Percentiles rank a stretch among this genome's conserved stretches.
Conservation (phyloP, 2,797 vertebrate species). For the Tokudaia muenninki region DNA sequence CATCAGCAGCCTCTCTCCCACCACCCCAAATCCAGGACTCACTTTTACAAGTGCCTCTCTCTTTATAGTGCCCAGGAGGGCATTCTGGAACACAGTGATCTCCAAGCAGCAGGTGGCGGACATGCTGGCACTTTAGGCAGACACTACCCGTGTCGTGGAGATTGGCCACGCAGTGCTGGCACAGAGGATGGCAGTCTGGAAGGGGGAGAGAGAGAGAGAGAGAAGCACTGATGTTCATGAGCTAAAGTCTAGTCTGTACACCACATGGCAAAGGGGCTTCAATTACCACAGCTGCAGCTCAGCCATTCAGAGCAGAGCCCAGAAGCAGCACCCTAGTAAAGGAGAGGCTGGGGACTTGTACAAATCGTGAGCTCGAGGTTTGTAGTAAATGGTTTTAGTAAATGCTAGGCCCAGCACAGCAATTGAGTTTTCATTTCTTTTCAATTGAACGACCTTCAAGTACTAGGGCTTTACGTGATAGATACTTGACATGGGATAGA, state of each 20-base stretch:
- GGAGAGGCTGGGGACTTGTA: not conserved
- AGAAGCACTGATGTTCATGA: not conserved
- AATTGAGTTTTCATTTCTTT: slow-evolving; percentile 56
- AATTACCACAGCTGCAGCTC: not conserved
- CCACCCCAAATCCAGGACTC: not conserved
- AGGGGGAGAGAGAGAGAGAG: slow-evolving; percentile 11
- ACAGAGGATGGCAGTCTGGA: slow-evolving; percentile 93
- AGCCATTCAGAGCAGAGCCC: not conserved
- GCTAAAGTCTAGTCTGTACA: not conserved
- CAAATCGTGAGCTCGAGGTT: not conserved
- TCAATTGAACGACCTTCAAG: slow-evolving; percentile 30
- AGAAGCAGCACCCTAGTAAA: not conserved
- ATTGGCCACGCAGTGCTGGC: slow-evolving; percentile 92
- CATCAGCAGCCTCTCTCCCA: rapidly evolving
- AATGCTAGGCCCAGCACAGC: not conserved
- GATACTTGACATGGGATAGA: not conserved
- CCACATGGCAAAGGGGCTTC: not conserved
- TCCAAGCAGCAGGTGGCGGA: slow-evolving; percentile 89
- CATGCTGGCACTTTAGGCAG: slow-evolving; percentile 92
- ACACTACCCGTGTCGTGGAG: slow-evolving; percentile 89
- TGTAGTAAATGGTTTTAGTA: slow-evolving; percentile 19
- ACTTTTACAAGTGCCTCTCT: slow-evolving; percentile 91
- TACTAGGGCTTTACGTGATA: not conserved
- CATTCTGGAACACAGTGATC: slow-evolving; percentile 92
- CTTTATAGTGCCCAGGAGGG: slow-evolving; percentile 87